Percentiles rank a stretch among this genome's conserved stretches.
phyloP scores from a whole-genome alignment of 2,113 vertebrate genomes.

The Murina feae region DNA sequence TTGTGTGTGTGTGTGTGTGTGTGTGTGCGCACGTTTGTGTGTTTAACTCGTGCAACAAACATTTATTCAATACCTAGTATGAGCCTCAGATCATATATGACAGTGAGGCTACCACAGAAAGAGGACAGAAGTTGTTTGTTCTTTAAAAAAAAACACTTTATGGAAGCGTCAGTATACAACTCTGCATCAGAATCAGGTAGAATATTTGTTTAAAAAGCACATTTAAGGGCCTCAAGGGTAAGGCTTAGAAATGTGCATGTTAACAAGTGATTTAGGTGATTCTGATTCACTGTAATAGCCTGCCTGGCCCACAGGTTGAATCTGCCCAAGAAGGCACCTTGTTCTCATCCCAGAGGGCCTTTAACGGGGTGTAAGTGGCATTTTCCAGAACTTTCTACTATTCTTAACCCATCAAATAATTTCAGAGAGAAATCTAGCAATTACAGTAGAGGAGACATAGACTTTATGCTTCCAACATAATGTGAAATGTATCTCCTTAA shows the following conservation, averaged over 20 bases:
- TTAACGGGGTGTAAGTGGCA: background rate
- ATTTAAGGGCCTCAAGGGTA: background rate
- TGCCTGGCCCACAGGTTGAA: background rate
- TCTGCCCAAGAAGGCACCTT: background rate
- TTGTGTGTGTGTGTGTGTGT: background rate
- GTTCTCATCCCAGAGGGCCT: background rate
- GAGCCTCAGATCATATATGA: background rate
- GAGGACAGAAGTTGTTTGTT: background rate
- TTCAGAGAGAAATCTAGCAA: background rate
- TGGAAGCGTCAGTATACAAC: background rate
- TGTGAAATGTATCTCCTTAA: background rate
- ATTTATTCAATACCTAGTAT: background rate
- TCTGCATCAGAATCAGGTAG: background rate
- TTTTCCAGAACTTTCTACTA: background rate
- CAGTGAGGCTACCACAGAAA: background rate
- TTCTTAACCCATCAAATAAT: background rate
- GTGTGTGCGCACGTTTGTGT: background rate
- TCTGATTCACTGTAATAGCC: background rate
- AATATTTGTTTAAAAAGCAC: background rate
- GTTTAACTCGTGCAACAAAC: background rate
- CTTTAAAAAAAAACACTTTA: background rate
- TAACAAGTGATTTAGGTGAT: background rate
- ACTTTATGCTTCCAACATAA: background rate
- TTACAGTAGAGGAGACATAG: background rate
- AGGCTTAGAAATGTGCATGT: background rate